Base-by-base conservation (phyloP, 1,140 invertebrate species). In the Phymorhynchus buccinoides region DNA sequence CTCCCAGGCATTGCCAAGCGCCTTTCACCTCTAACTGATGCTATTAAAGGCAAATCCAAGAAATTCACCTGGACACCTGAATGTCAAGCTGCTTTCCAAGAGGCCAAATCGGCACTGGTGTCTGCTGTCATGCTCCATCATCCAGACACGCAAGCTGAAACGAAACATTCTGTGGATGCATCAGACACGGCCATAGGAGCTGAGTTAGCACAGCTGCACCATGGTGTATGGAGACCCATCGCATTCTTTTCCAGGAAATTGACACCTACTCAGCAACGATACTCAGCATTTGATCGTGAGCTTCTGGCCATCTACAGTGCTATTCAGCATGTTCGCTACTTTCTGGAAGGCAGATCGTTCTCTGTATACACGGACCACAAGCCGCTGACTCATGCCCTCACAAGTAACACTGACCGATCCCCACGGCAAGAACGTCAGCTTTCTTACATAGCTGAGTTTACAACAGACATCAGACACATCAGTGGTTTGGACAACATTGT, bases 161-260 rank as follows among this genome's bases (percentile, higher is more conserved):
- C n/a, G n/a, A n/a, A n/a, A n/a, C n/a, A n/a, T n/a, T n/a, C 73
- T 32, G 73, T 77, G 14, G 73, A 77, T 27, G 79, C 39, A 16
- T 80, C 79, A 16, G 35, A 80, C 4, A n/a, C 32, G 48, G 79
- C 79, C 30, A 27, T 35, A 16, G 79, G 79, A 14, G 37, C 79
- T 16, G 14, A 42, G 39, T 30, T 80, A 27, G 79, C 42, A n/a
- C 79, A 80, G 44, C 16, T n/a, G 18, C 37, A 7, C 0, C 14
- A 30, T 4, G 14, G 35, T 12, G 18, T 18, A 27, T 52, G 41
- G 79, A 42, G 18, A 48, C 79, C 79, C 16, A 12, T 80, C 16
- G 79, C 39, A 3, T 80, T 80, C 44, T 80, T 80, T 42, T 42
- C 39, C 30, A 37, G 79, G 32, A 41, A 80, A 80, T 42, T 80